Evolutionary conservation across 2,113 vertebrate species (phyloP).

Genomic region (Entosphenus tridentatus): DNA sequence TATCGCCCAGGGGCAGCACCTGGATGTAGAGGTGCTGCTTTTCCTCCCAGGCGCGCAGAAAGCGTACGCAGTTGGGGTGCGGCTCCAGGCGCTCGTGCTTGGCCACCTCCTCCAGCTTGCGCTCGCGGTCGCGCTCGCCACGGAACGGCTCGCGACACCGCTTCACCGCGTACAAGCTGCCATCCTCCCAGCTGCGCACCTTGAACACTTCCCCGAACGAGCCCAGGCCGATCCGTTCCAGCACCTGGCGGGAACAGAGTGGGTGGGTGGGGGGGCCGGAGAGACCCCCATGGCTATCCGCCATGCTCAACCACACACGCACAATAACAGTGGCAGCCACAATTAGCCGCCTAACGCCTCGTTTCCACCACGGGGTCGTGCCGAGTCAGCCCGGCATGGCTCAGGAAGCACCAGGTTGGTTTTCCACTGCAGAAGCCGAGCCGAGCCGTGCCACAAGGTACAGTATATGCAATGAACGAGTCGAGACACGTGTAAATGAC

Average conservation of each 20-base stretch:
- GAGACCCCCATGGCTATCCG: too few relatives aligned
- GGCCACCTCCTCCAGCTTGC: constrained; percentile 38
- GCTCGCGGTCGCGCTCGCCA: constrained; percentile 34
- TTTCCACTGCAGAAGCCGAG: too few relatives aligned
- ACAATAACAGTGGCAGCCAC: too few relatives aligned
- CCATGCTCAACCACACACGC: too few relatives aligned
- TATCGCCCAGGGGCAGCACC: not conserved
- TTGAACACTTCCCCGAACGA: constrained; percentile 67
- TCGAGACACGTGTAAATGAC: too few relatives aligned
- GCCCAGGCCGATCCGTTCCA: constrained; percentile 42
- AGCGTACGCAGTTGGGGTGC: constrained; percentile 42
- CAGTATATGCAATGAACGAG: too few relatives aligned
- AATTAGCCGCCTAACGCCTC: too few relatives aligned
- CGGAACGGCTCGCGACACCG: constrained; percentile 45
- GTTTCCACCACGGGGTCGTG: too few relatives aligned
- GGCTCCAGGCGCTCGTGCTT: constrained; percentile 43
- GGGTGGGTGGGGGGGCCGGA: too few relatives aligned
- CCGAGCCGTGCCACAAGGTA: too few relatives aligned
- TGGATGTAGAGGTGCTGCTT: constrained; percentile 41
- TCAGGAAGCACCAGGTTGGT: too few relatives aligned
- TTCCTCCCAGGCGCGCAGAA: constrained; percentile 58
- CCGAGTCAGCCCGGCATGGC: too few relatives aligned
- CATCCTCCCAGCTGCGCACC: constrained; percentile 38
- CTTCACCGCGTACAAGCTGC: constrained; percentile 47
- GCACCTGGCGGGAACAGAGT: constrained; percentile 16